phyloP scores from a whole-genome alignment of 1,140 invertebrate species.

The Pseudomyrmex sp. region DNA sequence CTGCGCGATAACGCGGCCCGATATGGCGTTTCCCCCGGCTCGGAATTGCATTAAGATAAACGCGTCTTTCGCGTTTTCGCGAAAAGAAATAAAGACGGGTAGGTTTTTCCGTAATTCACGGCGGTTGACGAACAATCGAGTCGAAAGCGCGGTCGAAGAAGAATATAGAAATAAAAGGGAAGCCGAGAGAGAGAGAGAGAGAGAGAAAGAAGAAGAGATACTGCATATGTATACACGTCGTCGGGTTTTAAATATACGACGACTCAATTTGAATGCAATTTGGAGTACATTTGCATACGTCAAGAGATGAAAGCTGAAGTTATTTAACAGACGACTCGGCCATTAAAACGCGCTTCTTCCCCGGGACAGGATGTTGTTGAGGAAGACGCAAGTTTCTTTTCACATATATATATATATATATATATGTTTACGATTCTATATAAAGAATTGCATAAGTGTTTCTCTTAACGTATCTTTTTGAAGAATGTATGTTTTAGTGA shows the following conservation, averaged over 20 bases:
- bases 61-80: conserved; percentile 7
- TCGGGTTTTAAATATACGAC: conserved; percentile 41
- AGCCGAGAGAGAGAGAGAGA: not conserved
- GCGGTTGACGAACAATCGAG: no score
- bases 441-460: conserved; percentile 1
- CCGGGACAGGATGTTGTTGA: not conserved
- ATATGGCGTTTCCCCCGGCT: conserved; percentile 16
- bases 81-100: not conserved
- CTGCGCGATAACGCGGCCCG: conserved; percentile 44
- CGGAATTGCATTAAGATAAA: conserved; percentile 66
- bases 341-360: conserved; percentile 22
- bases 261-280: conserved; percentile 60
- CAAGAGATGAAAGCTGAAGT: conserved; percentile 51
- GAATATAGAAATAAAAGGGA: conserved; percentile 9
- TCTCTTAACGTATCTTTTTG: not conserved
- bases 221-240: conserved; percentile 16
- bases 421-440: not conserved
- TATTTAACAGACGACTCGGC: conserved; percentile 43
- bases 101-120: not conserved
- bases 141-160: not conserved
- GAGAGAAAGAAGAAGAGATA: not conserved
- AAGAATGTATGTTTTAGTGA: not conserved
- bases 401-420: no score
- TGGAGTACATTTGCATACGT: conserved; percentile 55
- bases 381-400: conserved; percentile 32